Conservation (phyloP, 2,888 invertebrate genomes). For the Cryptophagus acutangulus region DNA sequence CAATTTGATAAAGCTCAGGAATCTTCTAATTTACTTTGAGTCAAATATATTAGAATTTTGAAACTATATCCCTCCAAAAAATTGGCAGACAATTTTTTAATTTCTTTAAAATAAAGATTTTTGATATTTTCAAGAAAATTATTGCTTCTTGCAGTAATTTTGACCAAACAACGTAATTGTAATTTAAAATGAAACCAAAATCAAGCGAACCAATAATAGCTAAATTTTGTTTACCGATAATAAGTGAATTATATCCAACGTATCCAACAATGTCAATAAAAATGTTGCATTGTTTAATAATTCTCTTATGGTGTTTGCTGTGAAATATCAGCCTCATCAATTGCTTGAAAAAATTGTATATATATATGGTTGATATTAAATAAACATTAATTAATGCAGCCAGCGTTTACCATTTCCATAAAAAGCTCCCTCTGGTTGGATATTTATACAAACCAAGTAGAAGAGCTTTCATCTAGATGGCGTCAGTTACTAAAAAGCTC, state of each 20-base stretch:
- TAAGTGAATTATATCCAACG: constrained; percentile 1
- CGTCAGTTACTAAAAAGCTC: constrained; percentile 19
- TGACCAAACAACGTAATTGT: background rate
- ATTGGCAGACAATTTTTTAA: no score
- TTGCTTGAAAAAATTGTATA: constrained; percentile 16
- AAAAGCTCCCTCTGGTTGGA: constrained; percentile 26
- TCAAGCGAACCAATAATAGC: background rate
- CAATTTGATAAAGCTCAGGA: no score
- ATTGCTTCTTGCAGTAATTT: no score
- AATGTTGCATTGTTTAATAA: constrained; percentile 10
- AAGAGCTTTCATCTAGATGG: constrained; percentile 24
- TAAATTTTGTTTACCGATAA: constrained; percentile 1
- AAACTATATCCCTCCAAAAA: no score
- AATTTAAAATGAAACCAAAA: background rate
- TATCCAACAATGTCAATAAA: constrained; percentile 6
- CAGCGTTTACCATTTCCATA: constrained; percentile 10
- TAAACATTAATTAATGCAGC: constrained; percentile 20
- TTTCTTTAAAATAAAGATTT: no score
- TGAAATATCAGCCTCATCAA: constrained; percentile 13
- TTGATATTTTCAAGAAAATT: no score
- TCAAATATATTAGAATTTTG: no score
- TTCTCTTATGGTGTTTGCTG: constrained; percentile 12
- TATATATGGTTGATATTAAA: constrained; percentile 15
- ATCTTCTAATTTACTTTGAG: no score
- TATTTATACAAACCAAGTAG: constrained; percentile 19